Conservation (phyloP, 2,797 vertebrate species). For the Poecile montanus region DNA sequence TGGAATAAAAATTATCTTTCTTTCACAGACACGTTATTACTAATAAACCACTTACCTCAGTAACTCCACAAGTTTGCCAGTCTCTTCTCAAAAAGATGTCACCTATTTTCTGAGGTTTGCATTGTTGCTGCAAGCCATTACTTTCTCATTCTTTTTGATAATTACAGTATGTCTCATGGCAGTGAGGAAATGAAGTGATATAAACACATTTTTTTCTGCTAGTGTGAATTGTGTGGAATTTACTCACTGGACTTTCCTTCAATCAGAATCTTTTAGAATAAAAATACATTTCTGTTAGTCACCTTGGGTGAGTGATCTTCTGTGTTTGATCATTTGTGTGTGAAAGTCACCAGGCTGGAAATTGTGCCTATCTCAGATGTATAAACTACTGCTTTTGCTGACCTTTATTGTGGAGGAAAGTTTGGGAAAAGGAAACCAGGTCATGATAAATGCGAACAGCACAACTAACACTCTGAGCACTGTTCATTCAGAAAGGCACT, state of each 20-base stretch:
- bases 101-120: neutral
- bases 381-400: neutral
- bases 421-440: neutral
- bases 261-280: neutral
- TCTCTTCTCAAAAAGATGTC: neutral
- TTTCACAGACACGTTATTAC: neutral
- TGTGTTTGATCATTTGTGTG: neutral
- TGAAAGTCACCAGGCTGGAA: neutral
- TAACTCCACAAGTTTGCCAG: neutral
- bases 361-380: neutral
- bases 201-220: neutral
- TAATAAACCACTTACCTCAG: neutral
- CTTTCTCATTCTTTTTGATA: neutral
- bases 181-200: neutral
- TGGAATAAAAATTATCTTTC: neutral
- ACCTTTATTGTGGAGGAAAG: neutral
- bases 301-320: neutral
- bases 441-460: neutral
- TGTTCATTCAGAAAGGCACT: neutral
- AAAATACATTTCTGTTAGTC: neutral
- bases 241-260: neutral
- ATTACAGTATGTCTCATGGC: neutral
- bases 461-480: neutral
- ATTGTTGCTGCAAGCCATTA: neutral
- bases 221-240: neutral